Base-by-base conservation (phyloP, 2,888 invertebrate genomes). In the Bembecia ichneumoniformis region DNA sequence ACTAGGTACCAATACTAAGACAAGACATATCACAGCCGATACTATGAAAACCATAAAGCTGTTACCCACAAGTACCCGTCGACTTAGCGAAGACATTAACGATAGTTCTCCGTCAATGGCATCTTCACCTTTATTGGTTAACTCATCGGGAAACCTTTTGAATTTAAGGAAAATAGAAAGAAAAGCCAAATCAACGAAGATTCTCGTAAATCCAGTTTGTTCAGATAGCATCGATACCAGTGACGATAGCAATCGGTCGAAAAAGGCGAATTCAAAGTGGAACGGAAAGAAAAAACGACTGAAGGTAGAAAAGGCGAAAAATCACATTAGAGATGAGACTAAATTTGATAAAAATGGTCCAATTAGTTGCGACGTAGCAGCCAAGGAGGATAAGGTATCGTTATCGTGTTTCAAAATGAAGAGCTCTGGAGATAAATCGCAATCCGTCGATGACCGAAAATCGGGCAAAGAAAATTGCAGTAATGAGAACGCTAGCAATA, bases 331-430 rank as follows among this genome's bases (percentile, higher is more conserved):
- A 61, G 64, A 62, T 52, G 72, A 73, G 57, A 61, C 53, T 36
- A 68, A 73, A 63, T 59, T 62, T 62, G 74, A 77, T 64, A 76
- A 75, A 63, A 71, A 68, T 64, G 69, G 74, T 66, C 68, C 71
- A 68, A 75, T 77, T 68, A 78, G 73, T 56, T 75, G 80, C 55
- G 72, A 73, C 46, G 77, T 52, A 17, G 46, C 75, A 58, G 76
- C 69, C 54, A 82, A 70, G 58, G 77, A 77, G 62, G 80, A 81
- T 66, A 82, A 81, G 64, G 82, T 74, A 71, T 77, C 83, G 55
- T 75, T 81, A 71, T 82, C 82, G 58, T 87, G 87, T 72, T 87
- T 87, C 66, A 87, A 86, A 81, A 82, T 83, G 57, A 84, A 82
- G 77, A 77, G 72, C 68, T 72, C 77, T 4, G 77, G 78, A 58